Base-by-base conservation (phyloP, 2,797 vertebrate species). In the Phalanger gymnotis region DNA sequence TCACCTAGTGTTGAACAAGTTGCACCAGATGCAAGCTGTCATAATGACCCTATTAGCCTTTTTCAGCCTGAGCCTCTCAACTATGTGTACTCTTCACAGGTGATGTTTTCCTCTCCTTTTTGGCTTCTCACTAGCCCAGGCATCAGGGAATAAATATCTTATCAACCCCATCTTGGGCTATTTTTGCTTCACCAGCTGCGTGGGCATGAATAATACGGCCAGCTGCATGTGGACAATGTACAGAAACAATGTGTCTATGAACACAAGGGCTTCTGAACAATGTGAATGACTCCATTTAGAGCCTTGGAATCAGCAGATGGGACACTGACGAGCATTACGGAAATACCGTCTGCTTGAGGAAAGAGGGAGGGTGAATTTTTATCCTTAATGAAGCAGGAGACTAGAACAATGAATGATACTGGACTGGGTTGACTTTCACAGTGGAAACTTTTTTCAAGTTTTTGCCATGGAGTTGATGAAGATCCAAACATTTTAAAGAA, bases 61-160 rank as follows among this genome's bases (percentile, higher is more conserved):
- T 90, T 96, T 81, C 1, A 0, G 16, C 58, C n/a, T 22, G 22
- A 16, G 47, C n/a, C 14, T 34, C 51, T 92, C 11, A 5, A 93
- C 97, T 95, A 94, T 94, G 94, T 28, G 97, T 95, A 97, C 97
- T 96, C 93, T 95, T 96, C 81, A 87, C 92, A 95, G 97, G 95
- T 91, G 91, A 58, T 51, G 53, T 91, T 61, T 96, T 96, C 30
- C 13, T 93, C 52, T 92, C 95, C 95, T 47, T 52, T 5, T 66
- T 31, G 0, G 54, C 91, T 92, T 66, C 92, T 93, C 30, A 13
- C 66, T 12, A 31, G 54, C n/a, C 92, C 58, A 95, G 93, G 61
- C 96, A 52, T 30, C 54, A 87, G 66, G 93, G 93, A 14, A 73
- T 93, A 91, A 96, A 54, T 53, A 90, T 93, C 34, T 53, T 81